Conservation (phyloP, 2,888 invertebrate species). For the Andrena camellia region DNA sequence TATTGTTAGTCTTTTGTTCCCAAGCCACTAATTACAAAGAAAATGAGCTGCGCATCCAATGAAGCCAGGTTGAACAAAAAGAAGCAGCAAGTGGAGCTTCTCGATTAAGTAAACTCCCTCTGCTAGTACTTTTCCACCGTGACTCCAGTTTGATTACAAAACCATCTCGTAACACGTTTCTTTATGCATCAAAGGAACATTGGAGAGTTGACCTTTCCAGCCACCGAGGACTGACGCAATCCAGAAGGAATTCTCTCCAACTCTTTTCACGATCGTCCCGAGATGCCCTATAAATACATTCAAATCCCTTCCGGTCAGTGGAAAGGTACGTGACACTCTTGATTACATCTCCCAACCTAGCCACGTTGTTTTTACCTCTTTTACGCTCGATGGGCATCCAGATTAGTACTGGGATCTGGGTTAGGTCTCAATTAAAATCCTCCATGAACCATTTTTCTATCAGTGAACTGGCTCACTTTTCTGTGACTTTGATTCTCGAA, state of each 20-base stretch:
- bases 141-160: conserved; percentile 27
- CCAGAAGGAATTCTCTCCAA: conserved; percentile 7
- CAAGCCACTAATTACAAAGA: too few relatives aligned
- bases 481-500: not conserved
- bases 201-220: conserved; percentile 41
- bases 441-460: too few relatives aligned
- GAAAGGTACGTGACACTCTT: conserved; percentile 22
- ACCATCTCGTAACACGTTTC: conserved; percentile 39
- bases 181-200: conserved; percentile 30
- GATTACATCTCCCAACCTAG: not conserved
- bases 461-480: not conserved
- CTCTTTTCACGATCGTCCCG: conserved; percentile 15
- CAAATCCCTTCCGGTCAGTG: conserved; percentile 20
- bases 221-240: conserved; percentile 29
- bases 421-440: not conserved
- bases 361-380: not conserved
- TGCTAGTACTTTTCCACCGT: not conserved
- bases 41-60: not conserved
- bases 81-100: not conserved
- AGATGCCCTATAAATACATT: conserved; percentile 19
- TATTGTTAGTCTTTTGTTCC: too few relatives aligned
- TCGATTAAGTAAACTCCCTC: not conserved
- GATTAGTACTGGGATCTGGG: not conserved
- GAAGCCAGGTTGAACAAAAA: not conserved
- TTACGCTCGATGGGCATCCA: not conserved